Percentiles rank a stretch among this genome's conserved stretches.
These are phyloP conservation scores for Thymelicus acteon DNA, from an alignment of 2,888 invertebrate genomes.

Conservation along the genomic window DNA sequence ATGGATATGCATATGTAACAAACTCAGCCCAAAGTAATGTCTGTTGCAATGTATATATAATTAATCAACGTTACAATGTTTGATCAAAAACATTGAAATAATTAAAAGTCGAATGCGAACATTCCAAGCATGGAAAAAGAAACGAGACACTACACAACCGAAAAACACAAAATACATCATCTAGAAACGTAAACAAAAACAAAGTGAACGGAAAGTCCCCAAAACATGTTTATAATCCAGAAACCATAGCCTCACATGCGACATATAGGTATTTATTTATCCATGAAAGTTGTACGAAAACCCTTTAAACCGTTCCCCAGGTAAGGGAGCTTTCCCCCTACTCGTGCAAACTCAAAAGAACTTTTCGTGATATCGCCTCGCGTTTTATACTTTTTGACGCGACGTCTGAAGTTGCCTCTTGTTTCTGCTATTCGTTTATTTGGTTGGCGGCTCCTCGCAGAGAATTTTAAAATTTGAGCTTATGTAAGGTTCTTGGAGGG, in stretches of 20 bases:
- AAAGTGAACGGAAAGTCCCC: background rate
- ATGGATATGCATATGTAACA: too few relatives aligned
- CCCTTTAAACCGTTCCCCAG: conserved; percentile 29
- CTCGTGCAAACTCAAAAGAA: conserved; percentile 24
- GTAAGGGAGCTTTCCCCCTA: conserved; percentile 3
- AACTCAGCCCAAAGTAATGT: too few relatives aligned
- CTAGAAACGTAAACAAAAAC: background rate
- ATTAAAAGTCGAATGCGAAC: too few relatives aligned
- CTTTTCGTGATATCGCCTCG: conserved; percentile 33
- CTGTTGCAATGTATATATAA: too few relatives aligned
- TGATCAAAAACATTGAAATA: too few relatives aligned
- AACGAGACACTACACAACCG: too few relatives aligned
- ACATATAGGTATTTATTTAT: background rate
- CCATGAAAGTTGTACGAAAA: background rate
- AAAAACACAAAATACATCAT: too few relatives aligned
- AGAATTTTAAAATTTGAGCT: conserved; percentile 26
- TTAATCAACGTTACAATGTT: too few relatives aligned
- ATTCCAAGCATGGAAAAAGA: too few relatives aligned
- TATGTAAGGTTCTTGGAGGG: conserved; percentile 6
- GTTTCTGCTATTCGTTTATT: conserved; percentile 36
- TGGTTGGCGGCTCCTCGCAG: conserved; percentile 21
- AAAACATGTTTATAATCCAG: conserved; percentile 7
- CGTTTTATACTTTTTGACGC: conserved; percentile 36
- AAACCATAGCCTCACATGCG: background rate
- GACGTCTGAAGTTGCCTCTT: conserved; percentile 34